A percentile compares a stretch with the other conserved stretches of the same genome.
Conservation (phyloP, 2,797 vertebrate species). For the Apogon talboti region DNA sequence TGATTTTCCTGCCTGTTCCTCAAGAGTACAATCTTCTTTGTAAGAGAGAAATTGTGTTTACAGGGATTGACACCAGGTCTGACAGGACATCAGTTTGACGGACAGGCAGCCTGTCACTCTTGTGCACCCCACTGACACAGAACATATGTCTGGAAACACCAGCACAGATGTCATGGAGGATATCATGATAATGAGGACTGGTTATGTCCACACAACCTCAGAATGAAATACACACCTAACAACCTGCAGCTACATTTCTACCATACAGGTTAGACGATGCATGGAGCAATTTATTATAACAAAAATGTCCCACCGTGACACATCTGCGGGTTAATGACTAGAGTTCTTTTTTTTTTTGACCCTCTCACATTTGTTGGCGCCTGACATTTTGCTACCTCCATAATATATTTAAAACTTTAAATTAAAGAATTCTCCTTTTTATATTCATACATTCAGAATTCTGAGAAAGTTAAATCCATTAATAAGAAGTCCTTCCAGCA, state of each 20-base stretch:
- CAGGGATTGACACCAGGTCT: conserved; percentile 5
- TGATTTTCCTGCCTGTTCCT: background rate
- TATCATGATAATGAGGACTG: conserved; percentile 46
- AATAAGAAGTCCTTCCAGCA: background rate
- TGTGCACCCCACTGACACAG: conserved; percentile 4
- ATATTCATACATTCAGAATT: conserved; percentile 42
- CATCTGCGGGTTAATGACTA: conserved; percentile 37
- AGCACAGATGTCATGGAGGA: conserved; percentile 29
- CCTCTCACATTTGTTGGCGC: conserved; percentile 23
- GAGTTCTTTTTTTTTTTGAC: conserved; percentile 14
- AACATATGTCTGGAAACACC: conserved; percentile 17
- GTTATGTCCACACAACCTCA: conserved; percentile 8
- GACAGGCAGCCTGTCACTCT: conserved; percentile 21
- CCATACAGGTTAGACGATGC: background rate
- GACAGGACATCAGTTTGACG: conserved; percentile 34
- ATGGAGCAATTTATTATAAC: conserved; percentile 21
- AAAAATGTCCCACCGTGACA: conserved; percentile 32
- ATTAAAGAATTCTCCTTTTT: conserved; percentile 52
- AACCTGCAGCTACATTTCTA: conserved; percentile 5
- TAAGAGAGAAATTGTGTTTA: conserved; percentile 14
- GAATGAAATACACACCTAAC: conserved; percentile 9
- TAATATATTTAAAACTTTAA: conserved; percentile 47
- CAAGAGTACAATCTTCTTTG: background rate
- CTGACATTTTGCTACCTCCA: conserved; percentile 40
- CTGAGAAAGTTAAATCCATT: conserved; percentile 24